Base-by-base conservation (phyloP, 2,888 invertebrate genomes). In the Embidobia sp. region DNA sequence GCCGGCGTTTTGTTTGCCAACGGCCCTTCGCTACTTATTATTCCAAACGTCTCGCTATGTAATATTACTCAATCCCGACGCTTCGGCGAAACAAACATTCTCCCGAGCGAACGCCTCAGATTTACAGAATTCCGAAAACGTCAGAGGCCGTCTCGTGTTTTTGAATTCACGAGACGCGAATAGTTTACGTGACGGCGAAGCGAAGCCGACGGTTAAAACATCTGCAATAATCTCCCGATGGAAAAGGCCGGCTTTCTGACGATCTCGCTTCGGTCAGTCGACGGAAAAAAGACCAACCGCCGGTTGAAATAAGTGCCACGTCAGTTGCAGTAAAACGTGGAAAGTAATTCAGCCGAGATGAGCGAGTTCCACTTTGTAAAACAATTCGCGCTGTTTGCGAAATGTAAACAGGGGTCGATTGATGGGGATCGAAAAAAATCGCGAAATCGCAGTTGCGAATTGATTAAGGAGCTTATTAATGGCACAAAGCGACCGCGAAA, bases 141-240 rank as follows among this genome's bases (percentile, higher is more conserved):
- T n/a, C n/a, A n/a, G n/a, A n/a, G n/a, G n/a, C 15, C 53, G 53
- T 53, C 53, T 4, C 10, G 37, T n/a, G 40, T 55, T 55, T 55
- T 40, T 55, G 37, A 55, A 40, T 8, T 46, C 19, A 16, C 46
- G 35, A 61, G 61, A 61, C 16, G 22, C 16, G 11, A 16, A 26
- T 33, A 49, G 37, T 19, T 4, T 40, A 26, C 35, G 31, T 61
- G 61, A 37, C 49, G 18, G 19, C 40, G 7, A 64, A 64, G 16
- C 26, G n/a, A 18, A 19, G 22, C 13, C 29, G 42, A 51, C 40
- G 19, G 29, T 42, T 51, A 51, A 40, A 63, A 77, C 77, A 76
- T 72, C 75, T 40, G 57, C 40, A 76, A 49, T 75, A 78, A 81
- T 79, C 80, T 76, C 31, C 75, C 55, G 73, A 79, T 80, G 80